Conservation (phyloP, 2,797 vertebrate genomes). For the Lutjanus campechanus region DNA sequence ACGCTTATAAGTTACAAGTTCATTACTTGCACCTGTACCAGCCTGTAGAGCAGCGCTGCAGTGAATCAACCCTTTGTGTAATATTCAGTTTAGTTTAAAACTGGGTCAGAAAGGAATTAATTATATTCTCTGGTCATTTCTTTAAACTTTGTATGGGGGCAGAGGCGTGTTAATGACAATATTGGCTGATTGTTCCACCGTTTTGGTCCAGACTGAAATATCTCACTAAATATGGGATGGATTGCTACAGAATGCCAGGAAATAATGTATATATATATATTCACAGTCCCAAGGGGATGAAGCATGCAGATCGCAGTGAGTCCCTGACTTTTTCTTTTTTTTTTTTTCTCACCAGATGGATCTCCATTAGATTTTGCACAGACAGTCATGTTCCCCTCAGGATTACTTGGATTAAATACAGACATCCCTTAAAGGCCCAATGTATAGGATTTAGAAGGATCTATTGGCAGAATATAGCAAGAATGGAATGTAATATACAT, state of each 20-base stretch:
- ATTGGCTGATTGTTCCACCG: neutral
- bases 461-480: too few species aligned
- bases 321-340: too few species aligned
- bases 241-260: neutral
- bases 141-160: neutral
- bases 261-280: neutral
- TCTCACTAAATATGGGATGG: neutral
- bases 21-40: slow-evolving; percentile 8
- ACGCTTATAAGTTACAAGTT: neutral
- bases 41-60: neutral
- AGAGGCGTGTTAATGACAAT: neutral
- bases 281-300: neutral
- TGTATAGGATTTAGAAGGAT: too few species aligned
- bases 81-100: neutral
- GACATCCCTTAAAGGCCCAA: too few species aligned
- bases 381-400: too few species aligned
- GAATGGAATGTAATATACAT: too few species aligned
- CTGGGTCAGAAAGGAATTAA: slow-evolving; percentile 13
- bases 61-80: slow-evolving; percentile 4
- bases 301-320: too few species aligned
- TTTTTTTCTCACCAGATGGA: too few species aligned
- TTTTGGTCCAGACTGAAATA: neutral
- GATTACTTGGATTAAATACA: too few species aligned
- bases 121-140: neutral
- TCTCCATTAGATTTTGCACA: too few species aligned